phyloP scores from a whole-genome alignment of 2,113 vertebrate species.

The Laterallus jamaicensis region DNA sequence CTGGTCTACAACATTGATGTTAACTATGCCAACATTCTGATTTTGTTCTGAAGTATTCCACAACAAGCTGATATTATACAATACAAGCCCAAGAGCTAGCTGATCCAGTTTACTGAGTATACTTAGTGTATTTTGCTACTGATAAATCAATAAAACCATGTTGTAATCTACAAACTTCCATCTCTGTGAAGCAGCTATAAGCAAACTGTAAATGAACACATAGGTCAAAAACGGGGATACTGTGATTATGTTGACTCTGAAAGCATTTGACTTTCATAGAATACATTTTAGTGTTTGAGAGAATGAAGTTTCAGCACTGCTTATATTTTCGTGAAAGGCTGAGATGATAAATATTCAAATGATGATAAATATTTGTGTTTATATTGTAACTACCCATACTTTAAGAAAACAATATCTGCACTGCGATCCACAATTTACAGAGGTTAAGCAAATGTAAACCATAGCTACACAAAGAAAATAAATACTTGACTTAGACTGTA shows the following conservation, averaged over 20 bases:
- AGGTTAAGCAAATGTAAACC: conserved; percentile 58
- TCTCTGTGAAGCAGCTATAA: conserved; percentile 78
- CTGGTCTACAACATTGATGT: conserved; percentile 62
- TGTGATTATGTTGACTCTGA: conserved; percentile 77
- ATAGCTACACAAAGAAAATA: conserved; percentile 42
- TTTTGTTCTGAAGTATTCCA: conserved; percentile 76
- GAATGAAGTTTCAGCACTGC: conserved; percentile 53
- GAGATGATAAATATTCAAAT: conserved; percentile 66
- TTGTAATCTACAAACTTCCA: conserved; percentile 77
- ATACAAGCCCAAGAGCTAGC: conserved; percentile 60
- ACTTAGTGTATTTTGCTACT: conserved; percentile 75
- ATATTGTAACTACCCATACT: conserved; percentile 51
- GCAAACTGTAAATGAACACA: conserved; percentile 77
- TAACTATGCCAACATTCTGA: conserved; percentile 70
- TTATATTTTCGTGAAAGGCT: conserved; percentile 54
- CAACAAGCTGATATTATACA: conserved; percentile 73
- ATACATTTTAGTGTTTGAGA: conserved; percentile 60
- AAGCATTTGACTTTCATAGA: conserved; percentile 77
- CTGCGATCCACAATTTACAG: conserved; percentile 15
- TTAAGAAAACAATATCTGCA: conserved; percentile 60
- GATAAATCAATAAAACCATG: conserved; percentile 80
- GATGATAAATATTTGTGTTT: conserved; percentile 68
- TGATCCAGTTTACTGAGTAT: conserved; percentile 71
- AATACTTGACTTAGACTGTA: conserved; percentile 18
- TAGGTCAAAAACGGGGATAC: conserved; percentile 74